These are phyloP conservation scores for Phalacrocorax pelagicus DNA, from an alignment of 2,113 vertebrate genomes.

Conservation along the genomic window DNA sequence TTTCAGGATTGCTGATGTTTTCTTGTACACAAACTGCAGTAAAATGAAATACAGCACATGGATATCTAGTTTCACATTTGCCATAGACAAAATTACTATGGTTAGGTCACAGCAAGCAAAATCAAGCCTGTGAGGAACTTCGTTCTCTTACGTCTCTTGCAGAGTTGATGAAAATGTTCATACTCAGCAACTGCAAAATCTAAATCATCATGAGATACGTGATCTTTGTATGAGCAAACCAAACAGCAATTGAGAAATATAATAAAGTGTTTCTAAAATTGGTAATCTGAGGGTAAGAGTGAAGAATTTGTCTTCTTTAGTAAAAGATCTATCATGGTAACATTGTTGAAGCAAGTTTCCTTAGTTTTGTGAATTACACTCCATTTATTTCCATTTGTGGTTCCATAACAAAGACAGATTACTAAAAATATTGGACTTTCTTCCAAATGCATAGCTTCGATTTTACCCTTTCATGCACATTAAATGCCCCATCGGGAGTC, in stretches of 20 bases:
- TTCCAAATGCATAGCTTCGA: background rate
- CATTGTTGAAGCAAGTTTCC: background rate
- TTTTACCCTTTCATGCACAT: background rate
- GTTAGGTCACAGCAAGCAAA: background rate
- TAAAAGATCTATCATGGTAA: background rate
- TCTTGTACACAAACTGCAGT: background rate
- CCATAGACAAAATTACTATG: rapidly evolving
- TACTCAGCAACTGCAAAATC: background rate
- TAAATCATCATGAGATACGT: background rate
- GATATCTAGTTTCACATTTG: background rate
- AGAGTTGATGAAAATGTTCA: background rate
- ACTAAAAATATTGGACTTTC: background rate
- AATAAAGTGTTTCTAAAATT: background rate
- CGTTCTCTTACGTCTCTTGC: background rate
- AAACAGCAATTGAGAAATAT: background rate
- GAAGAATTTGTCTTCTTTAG: background rate
- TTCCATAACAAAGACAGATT: background rate
- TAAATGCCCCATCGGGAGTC: background rate
- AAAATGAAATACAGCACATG: background rate
- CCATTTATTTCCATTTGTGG: background rate
- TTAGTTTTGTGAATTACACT: background rate
- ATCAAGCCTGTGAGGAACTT: background rate
- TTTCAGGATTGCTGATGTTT: background rate
- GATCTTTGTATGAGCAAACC: background rate
- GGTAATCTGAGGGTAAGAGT: background rate